phyloP scores from a whole-genome alignment of 1,140 invertebrate genomes.

The Radopholus similis region DNA sequence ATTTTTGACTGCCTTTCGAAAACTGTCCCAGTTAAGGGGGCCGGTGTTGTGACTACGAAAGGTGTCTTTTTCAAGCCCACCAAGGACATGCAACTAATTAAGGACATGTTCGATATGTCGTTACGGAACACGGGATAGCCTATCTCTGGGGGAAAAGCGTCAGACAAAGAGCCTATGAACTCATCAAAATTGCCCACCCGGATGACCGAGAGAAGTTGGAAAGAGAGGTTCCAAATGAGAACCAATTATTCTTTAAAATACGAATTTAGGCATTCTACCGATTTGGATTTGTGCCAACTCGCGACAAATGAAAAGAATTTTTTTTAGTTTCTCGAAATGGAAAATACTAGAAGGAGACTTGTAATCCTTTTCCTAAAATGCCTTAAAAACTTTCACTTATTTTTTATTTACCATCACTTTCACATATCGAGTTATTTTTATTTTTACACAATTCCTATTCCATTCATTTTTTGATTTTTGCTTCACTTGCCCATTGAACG shows the following conservation, averaged over 20 bases:
- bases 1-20: background rate
- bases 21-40: constrained; percentile 66
- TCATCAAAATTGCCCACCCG: constrained; percentile 85
- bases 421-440: no score
- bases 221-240: constrained; percentile 72
- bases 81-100: no score
- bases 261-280: background rate
- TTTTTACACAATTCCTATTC: no score
- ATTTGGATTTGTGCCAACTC: background rate
- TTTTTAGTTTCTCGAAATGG: no score
- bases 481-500: no score
- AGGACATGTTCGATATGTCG: constrained; percentile 68
- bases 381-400: no score
- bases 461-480: no score
- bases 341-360: no score
- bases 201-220: constrained; percentile 79
- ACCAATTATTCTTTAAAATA: background rate
- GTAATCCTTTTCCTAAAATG: no score
- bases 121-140: constrained; percentile 87
- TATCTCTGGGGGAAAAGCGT: constrained; percentile 82
- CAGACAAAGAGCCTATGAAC: constrained; percentile 78
- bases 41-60: constrained; percentile 84
- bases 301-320: no score
- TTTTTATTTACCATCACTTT: no score
- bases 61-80: no score